phyloP scores from a whole-genome alignment of 1,140 invertebrate genomes.

The Popillia japonica region DNA sequence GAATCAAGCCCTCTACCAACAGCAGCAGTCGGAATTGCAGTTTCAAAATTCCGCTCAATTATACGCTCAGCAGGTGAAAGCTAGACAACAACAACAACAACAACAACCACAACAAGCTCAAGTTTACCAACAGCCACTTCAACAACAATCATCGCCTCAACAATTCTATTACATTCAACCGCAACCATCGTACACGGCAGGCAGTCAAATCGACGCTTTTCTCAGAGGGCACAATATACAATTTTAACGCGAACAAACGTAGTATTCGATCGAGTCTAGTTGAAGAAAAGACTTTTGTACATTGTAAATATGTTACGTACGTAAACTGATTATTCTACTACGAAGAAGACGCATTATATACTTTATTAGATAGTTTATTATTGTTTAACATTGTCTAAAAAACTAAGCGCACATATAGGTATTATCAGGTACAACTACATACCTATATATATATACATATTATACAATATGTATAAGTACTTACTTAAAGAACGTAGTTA shows the following conservation, averaged over 20 bases:
- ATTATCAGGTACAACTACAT: too few relatives aligned
- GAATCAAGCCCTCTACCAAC: constrained; percentile 73
- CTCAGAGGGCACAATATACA: constrained; percentile 75
- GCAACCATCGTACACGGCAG: constrained; percentile 59
- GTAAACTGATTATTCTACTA: too few relatives aligned
- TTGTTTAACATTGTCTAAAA: too few relatives aligned
- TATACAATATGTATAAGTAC: too few relatives aligned
- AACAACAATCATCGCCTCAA: constrained; percentile 61
- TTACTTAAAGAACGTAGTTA: too few relatives aligned
- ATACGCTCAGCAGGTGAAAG: constrained; percentile 74
- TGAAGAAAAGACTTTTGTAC: too few relatives aligned
- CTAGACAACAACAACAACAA: constrained; percentile 62
- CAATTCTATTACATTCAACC: constrained; percentile 74
- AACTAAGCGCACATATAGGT: too few relatives aligned
- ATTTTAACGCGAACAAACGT: constrained; percentile 60
- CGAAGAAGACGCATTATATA: too few relatives aligned
- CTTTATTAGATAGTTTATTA: too few relatives aligned
- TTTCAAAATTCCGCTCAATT: constrained; percentile 78
- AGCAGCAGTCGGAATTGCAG: constrained; percentile 72
- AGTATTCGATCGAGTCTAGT: too few relatives aligned
- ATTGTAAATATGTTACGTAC: too few relatives aligned
- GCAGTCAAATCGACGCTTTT: constrained; percentile 82
- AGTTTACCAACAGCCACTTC: constrained; percentile 54
- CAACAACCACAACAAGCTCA: constrained; percentile 60
- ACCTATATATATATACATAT: too few relatives aligned